Evolutionary conservation across 1,140 invertebrate species (phyloP).

Genomic region (Lamellibrachia luymesi): DNA sequence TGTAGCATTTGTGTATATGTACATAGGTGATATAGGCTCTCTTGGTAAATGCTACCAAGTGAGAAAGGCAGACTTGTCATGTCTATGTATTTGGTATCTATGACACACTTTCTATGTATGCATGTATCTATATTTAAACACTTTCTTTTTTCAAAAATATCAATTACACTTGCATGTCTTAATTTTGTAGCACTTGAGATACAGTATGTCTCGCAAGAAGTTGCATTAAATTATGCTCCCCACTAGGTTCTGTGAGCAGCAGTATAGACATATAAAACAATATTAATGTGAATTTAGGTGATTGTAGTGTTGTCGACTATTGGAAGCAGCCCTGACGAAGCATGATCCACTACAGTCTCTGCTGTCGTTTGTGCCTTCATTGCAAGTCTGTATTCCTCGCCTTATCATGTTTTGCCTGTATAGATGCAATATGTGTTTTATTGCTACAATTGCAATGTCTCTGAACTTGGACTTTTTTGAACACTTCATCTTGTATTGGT

Average conservation of each 20-base stretch:
- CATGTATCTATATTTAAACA: no score
- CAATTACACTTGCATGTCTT: background rate
- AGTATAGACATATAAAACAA: background rate
- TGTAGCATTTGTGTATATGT: background rate
- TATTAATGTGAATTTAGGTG: background rate
- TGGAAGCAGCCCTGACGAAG: background rate
- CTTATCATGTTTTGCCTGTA: background rate
- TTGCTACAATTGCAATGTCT: background rate
- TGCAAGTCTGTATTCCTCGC: background rate
- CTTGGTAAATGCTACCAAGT: background rate
- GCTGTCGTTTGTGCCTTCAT: background rate
- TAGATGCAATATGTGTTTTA: constrained; percentile 5
- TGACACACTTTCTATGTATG: background rate
- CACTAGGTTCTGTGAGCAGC: background rate
- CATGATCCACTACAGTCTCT: background rate
- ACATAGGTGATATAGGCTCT: background rate
- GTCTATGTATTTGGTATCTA: background rate
- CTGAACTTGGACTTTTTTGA: background rate
- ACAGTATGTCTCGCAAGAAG: background rate
- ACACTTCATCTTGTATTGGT: background rate
- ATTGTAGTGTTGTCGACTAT: background rate
- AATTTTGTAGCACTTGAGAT: background rate
- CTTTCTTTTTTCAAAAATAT: no score
- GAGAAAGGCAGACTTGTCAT: no score
- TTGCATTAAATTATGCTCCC: background rate